phyloP scores from a whole-genome alignment of 2,888 invertebrate species.

The Rhodophaea formosa region DNA sequence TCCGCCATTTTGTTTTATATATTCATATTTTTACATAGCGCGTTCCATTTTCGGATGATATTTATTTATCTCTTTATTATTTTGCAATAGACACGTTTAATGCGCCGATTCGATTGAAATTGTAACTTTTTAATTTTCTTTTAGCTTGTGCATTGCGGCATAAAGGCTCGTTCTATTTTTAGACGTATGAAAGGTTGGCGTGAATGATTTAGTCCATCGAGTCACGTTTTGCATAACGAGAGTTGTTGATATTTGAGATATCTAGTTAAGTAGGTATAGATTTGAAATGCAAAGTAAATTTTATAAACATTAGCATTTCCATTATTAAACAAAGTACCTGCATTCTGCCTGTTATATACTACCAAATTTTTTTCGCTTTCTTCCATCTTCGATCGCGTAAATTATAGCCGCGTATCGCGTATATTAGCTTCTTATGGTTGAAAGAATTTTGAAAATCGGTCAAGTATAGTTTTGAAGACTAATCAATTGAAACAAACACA shows the following conservation, averaged over 20 bases:
- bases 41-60: slow-evolving; percentile 29
- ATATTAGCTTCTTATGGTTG: too few species aligned
- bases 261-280: not conserved
- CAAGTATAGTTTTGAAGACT: too few species aligned
- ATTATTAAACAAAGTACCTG: too few species aligned
- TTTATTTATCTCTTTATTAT: slow-evolving; percentile 23
- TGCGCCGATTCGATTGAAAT: not conserved
- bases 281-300: slow-evolving; percentile 7
- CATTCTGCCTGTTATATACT: too few species aligned
- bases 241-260: slow-evolving; percentile 4
- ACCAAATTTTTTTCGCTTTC: too few species aligned
- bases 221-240: slow-evolving; percentile 47
- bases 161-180: slow-evolving; percentile 47
- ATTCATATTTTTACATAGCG: slow-evolving; percentile 38
- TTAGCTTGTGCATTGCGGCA: slow-evolving; percentile 8
- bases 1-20: slow-evolving; percentile 62
- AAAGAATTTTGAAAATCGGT: too few species aligned
- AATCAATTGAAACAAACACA: too few species aligned
- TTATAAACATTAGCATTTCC: not conserved
- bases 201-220: slow-evolving; percentile 43
- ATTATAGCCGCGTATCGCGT: too few species aligned
- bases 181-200: slow-evolving; percentile 50
- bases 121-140: slow-evolving; percentile 12
- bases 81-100: not conserved
- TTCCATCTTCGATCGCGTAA: too few species aligned